phyloP scores from a whole-genome alignment of 2,888 invertebrate genomes.

The Acanthosepion pharaonis region DNA sequence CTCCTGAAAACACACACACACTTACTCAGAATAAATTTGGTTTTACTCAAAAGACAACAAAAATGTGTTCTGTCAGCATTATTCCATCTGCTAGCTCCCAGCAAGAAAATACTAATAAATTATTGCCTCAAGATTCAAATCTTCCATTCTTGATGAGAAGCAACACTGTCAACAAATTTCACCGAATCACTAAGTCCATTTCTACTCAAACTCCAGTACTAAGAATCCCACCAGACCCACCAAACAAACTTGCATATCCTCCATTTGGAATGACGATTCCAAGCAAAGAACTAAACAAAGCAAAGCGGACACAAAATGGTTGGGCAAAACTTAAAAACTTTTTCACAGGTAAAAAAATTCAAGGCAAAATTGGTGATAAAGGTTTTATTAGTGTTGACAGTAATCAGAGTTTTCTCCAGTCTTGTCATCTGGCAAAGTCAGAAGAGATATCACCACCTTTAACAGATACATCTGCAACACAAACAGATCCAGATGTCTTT shows the following conservation, averaged over 20 bases:
- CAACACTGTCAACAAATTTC: not conserved
- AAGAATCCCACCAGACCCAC: constrained; percentile 36
- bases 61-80: not conserved
- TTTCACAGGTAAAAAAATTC: not conserved
- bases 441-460: not conserved
- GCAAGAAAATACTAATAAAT: not conserved
- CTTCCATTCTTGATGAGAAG: not conserved
- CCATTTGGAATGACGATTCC: not conserved
- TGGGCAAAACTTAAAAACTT: not conserved
- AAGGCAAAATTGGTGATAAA: not conserved
- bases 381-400: constrained; percentile 38
- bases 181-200: not conserved
- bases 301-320: not conserved
- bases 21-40: not conserved
- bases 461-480: constrained; percentile 42
- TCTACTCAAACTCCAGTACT: constrained; percentile 41
- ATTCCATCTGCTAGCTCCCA: not conserved
- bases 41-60: not conserved
- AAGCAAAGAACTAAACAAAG: not conserved
- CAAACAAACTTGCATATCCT: not conserved
- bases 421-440: not conserved
- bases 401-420: constrained; percentile 10
- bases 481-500: constrained; percentile 38
- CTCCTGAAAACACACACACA: not conserved
- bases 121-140: too few relatives aligned